Evolutionary conservation across 2,888 invertebrate genomes (phyloP).

Genomic region (Acrobasis consociella): DNA sequence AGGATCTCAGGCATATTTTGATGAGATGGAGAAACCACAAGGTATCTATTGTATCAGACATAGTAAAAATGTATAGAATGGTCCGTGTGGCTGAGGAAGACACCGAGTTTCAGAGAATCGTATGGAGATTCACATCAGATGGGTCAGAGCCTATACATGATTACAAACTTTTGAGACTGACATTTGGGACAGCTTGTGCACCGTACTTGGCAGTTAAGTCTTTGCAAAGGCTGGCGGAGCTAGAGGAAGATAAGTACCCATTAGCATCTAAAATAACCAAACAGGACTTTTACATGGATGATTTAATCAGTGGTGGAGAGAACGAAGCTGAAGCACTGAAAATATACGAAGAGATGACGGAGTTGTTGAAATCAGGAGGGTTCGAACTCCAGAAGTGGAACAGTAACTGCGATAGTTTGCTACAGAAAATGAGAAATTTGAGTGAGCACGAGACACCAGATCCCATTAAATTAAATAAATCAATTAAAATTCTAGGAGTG

Average conservation of each 20-base stretch:
- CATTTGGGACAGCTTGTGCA: conserved; percentile 26
- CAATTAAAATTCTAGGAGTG: conserved; percentile 37
- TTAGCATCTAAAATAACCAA: no score
- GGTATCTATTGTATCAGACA: no score
- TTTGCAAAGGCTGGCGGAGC: no score
- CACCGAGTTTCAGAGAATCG: neutral
- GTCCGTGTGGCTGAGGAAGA: neutral
- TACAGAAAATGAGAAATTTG: no score
- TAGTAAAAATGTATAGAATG: neutral
- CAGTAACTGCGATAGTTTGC: no score
- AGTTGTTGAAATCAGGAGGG: no score
- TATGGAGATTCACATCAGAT: neutral
- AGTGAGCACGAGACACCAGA: neutral
- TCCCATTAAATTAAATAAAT: conserved; percentile 23
- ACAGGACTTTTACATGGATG: no score
- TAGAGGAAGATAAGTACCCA: no score
- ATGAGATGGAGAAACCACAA: no score
- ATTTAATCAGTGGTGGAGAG: no score
- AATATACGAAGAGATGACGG: conserved; percentile 33
- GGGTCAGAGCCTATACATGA: conserved; percentile 1
- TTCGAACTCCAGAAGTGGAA: no score
- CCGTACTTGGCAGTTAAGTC: neutral
- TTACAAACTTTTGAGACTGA: conserved; percentile 18
- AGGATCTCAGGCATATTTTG: conserved; percentile 3
- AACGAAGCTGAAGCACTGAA: conserved; percentile 10